phyloP scores from a whole-genome alignment of 2,888 invertebrate genomes.

The Diaperis boleti region DNA sequence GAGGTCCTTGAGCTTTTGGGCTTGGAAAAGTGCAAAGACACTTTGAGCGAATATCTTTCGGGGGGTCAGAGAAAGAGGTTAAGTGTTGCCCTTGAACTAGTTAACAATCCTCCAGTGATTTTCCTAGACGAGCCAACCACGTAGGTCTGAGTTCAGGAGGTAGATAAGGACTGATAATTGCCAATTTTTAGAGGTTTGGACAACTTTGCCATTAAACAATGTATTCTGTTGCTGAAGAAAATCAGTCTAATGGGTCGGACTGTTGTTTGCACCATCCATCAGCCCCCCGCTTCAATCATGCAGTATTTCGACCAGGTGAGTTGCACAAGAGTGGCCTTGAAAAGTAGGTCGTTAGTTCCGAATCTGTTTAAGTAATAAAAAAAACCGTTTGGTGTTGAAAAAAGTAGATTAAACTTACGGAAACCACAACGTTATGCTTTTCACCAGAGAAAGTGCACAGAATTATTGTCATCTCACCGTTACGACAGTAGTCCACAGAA shows the following conservation, averaged over 20 bases:
- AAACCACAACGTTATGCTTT: too few relatives aligned
- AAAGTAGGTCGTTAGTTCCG: not conserved
- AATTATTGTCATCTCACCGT: too few relatives aligned
- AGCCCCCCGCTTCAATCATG: constrained; percentile 83
- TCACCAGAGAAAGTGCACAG: too few relatives aligned
- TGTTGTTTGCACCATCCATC: constrained; percentile 84
- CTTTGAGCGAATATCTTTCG: constrained; percentile 75
- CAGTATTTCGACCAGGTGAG: constrained; percentile 77
- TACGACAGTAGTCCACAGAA: too few relatives aligned
- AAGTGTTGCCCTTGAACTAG: constrained; percentile 81
- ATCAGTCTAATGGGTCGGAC: constrained; percentile 80
- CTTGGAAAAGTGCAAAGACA: constrained; percentile 74
- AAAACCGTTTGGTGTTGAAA: not conserved
- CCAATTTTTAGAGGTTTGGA: constrained; percentile 76
- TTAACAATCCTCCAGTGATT: constrained; percentile 86
- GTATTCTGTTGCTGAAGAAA: constrained; percentile 76
- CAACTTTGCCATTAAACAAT: constrained; percentile 79
- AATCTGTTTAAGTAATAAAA: not conserved
- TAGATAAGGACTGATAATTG: not conserved
- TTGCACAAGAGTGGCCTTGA: not conserved
- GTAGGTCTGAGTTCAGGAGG: constrained; percentile 66
- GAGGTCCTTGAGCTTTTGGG: constrained; percentile 81
- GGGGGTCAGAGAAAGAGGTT: constrained; percentile 84
- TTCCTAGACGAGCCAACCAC: constrained; percentile 87
- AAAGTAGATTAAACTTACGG: too few relatives aligned